Percentiles rank a stretch among this genome's conserved stretches.
These are phyloP conservation scores for Phaedon cochleariae DNA, from an alignment of 2,888 invertebrate genomes.

Conservation along the genomic window DNA sequence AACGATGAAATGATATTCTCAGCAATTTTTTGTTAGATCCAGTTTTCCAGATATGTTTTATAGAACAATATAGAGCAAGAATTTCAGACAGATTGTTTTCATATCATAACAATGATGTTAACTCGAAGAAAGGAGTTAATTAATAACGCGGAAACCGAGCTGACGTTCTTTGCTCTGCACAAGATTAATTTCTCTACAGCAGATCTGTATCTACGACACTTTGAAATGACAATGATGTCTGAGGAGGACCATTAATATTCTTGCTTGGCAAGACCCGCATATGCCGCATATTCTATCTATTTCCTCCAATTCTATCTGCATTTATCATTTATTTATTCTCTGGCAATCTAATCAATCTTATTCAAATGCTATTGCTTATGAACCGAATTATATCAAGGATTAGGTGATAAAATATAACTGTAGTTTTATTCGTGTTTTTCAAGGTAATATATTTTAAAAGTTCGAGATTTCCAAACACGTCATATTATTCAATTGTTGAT, in stretches of 20 bases:
- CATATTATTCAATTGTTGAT: too few species aligned
- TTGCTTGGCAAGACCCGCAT: constrained; percentile 36
- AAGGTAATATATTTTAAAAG: too few species aligned
- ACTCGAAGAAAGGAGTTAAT: constrained; percentile 47
- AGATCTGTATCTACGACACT: constrained; percentile 53
- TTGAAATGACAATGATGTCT: constrained; percentile 52
- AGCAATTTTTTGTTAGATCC: too few species aligned
- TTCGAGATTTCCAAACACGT: too few species aligned
- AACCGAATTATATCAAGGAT: too few species aligned
- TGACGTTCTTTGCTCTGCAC: constrained; percentile 43
- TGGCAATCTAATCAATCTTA: background rate
- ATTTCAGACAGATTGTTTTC: constrained; percentile 40
- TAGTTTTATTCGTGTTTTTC: too few species aligned
- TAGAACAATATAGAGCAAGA: background rate
- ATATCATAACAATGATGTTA: constrained; percentile 46
- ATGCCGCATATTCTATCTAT: constrained; percentile 23
- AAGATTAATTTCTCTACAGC: constrained; percentile 49
- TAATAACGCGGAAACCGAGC: constrained; percentile 47
- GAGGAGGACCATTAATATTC: constrained; percentile 51
- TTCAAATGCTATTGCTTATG: background rate
- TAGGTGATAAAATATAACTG: too few species aligned
- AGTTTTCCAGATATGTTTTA: too few species aligned
- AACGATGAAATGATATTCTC: too few species aligned
- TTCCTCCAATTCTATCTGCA: constrained; percentile 1
- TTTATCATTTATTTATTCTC: constrained; percentile 8